Conservation (phyloP, 2,113 vertebrate species). For the Pipra filicauda region DNA sequence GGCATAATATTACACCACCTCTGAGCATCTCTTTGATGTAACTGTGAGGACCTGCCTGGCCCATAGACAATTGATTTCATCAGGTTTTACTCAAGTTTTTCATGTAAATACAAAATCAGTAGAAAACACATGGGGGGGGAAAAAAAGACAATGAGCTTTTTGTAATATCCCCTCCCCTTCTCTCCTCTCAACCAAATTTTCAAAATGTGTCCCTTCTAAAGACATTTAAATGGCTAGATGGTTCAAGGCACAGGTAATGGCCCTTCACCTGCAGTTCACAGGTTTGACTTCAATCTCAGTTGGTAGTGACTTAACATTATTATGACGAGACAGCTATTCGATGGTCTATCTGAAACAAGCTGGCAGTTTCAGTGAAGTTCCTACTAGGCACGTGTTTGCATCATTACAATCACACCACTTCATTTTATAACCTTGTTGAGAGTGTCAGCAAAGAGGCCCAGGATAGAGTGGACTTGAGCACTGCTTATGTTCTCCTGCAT, state of each 20-base stretch:
- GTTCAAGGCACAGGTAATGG: background rate
- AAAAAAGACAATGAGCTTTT: rapidly evolving
- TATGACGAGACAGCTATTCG: background rate
- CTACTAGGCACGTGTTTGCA: background rate
- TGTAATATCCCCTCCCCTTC: background rate
- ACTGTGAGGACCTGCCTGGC: background rate
- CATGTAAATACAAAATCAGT: background rate
- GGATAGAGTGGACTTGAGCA: background rate
- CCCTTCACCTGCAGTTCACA: background rate
- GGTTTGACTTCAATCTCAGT: background rate
- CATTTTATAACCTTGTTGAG: background rate
- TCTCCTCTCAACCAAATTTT: background rate
- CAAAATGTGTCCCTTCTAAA: background rate
- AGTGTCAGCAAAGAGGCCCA: background rate
- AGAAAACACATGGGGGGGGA: background rate
- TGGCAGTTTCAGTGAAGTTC: background rate
- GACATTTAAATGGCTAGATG: background rate
- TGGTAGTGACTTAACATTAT: background rate
- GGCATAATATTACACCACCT: background rate
- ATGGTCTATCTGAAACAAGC: background rate
- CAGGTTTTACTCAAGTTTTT: background rate
- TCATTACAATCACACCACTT: background rate
- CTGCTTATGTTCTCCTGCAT: background rate
- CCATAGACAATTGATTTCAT: background rate
- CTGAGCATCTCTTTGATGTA: background rate